Evolutionary conservation across 2,113 vertebrate genomes (phyloP).

Genomic region (Myanophis thanlyinensis): DNA sequence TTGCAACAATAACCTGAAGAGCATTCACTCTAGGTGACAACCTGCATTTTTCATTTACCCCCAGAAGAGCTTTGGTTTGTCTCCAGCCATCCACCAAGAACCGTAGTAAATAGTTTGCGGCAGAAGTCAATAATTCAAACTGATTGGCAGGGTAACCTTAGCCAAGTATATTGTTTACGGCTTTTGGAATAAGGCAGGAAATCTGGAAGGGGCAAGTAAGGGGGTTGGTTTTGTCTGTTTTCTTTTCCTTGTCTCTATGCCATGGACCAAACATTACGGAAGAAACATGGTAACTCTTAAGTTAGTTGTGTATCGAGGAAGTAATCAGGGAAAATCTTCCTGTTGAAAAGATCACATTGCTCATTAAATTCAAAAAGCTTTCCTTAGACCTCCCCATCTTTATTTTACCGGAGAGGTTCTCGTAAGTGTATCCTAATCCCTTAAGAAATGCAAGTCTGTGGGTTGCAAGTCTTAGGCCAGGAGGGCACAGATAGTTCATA

Average conservation of each 20-base stretch:
- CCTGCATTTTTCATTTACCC: conserved; percentile 18
- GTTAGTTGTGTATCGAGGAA: background rate
- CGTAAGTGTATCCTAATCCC: conserved; percentile 23
- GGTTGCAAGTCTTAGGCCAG: conserved; percentile 15
- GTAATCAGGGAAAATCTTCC: background rate
- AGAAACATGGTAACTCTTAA: conserved; percentile 5
- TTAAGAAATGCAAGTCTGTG: conserved; percentile 27
- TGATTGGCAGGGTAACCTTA: conserved; percentile 22
- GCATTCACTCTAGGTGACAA: conserved; percentile 10
- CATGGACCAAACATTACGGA: background rate
- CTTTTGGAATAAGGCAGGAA: conserved; percentile 8
- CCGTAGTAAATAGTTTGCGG: conserved; percentile 23
- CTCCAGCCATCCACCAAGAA: conserved; percentile 12
- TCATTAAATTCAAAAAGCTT: conserved; percentile 25
- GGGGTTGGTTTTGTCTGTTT: background rate
- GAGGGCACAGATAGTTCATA: conserved; percentile 31
- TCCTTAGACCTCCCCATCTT: background rate
- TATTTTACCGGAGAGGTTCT: conserved; percentile 7
- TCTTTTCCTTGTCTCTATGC: background rate
- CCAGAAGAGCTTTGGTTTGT: conserved; percentile 23
- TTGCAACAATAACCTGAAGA: conserved; percentile 23
- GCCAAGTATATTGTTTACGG: conserved; percentile 9
- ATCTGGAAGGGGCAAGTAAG: background rate
- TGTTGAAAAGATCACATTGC: conserved; percentile 19
- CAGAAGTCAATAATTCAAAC: conserved; percentile 16